These are phyloP conservation scores for Cichladusa arquata DNA, from an alignment of 2,113 vertebrate genomes.

Conservation along the genomic window DNA sequence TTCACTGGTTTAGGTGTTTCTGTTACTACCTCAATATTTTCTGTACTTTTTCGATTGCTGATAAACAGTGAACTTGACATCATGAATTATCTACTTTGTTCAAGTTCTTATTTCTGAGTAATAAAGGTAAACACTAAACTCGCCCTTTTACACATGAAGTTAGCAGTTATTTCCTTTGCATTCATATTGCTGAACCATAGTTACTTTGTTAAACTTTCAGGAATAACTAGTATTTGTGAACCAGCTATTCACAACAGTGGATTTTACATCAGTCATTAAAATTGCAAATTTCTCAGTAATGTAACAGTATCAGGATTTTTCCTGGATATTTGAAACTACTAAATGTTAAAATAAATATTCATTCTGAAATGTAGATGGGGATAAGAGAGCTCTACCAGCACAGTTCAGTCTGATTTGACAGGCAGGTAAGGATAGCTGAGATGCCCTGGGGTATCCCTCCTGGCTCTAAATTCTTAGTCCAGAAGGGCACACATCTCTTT, in stretches of 20 bases:
- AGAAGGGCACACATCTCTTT: not conserved
- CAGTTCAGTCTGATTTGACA: not conserved
- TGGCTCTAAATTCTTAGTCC: not conserved
- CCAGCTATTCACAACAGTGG: not conserved
- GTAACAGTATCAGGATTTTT: not conserved
- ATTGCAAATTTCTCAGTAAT: not conserved
- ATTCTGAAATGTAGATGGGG: not conserved
- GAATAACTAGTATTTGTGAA: not conserved
- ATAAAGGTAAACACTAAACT: not conserved
- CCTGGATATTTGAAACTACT: not conserved
- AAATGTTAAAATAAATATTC: not conserved
- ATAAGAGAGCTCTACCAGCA: not conserved
- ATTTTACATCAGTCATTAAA: not conserved
- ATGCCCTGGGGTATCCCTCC: not conserved
- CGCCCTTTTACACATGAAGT: accelerated
- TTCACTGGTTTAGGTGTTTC: not conserved
- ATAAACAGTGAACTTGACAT: not conserved
- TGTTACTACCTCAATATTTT: not conserved
- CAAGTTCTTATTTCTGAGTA: not conserved
- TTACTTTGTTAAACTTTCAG: not conserved
- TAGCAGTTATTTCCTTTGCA: not conserved
- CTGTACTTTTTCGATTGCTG: not conserved
- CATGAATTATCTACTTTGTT: not conserved
- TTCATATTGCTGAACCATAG: not conserved
- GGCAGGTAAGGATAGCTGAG: not conserved